Evolutionary conservation across 2,113 vertebrate species (phyloP).

Genomic region (Stigmatopora argus): DNA sequence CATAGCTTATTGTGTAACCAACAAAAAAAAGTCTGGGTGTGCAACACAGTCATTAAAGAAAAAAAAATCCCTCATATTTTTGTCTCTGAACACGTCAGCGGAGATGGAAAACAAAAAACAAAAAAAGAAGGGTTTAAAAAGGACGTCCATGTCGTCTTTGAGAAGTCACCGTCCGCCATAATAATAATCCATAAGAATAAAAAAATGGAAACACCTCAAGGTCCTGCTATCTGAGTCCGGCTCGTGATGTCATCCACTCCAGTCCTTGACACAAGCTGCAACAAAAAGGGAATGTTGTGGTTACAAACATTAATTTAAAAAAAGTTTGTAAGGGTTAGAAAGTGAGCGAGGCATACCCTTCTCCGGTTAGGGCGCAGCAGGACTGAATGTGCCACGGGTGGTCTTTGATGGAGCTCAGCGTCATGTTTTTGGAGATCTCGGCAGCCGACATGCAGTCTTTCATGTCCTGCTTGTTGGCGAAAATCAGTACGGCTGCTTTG

Average conservation of each 20-base stretch:
- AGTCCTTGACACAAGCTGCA: conserved; percentile 94
- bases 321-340: no score
- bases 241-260: conserved; percentile 89
- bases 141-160: neutral
- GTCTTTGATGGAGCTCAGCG: conserved; percentile 94
- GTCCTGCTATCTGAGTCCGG: conserved; percentile 62
- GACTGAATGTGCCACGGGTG: conserved; percentile 99
- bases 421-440: conserved; percentile 96
- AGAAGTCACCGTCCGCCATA: neutral
- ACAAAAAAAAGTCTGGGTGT: neutral
- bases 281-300: neutral
- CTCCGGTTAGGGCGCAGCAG: conserved; percentile 94
- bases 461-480: conserved; percentile 98
- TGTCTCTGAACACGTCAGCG: neutral
- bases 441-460: conserved; percentile 97
- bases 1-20: neutral
- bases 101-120: no score
- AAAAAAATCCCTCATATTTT: neutral
- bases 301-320: no score
- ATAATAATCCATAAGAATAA: conserved; percentile 7
- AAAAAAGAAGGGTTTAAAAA: no score
- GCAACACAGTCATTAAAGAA: no score
- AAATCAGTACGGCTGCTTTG: conserved; percentile 94
- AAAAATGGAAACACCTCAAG: conserved; percentile 13
- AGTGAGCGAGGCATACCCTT: conserved; percentile 72